These are phyloP conservation scores for Apamea crenata DNA, from an alignment of 2,888 invertebrate genomes.

Conservation along the genomic window DNA sequence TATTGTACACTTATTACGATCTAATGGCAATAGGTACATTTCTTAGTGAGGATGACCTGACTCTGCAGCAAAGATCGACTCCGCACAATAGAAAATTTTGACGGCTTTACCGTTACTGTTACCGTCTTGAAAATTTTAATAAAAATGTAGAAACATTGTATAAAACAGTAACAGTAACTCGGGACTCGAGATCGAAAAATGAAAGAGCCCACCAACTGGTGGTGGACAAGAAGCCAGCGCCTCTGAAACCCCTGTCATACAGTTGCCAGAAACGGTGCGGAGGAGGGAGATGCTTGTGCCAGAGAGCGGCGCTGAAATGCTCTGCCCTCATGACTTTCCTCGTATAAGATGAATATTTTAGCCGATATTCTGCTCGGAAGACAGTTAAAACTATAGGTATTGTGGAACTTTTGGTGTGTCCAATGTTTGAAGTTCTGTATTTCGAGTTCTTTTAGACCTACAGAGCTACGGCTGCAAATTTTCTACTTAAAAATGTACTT, in stretches of 20 bases:
- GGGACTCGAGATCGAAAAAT: neutral
- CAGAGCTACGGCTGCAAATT: neutral
- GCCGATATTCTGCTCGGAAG: neutral
- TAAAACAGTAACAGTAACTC: neutral
- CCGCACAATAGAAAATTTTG: neutral
- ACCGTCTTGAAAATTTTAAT: neutral
- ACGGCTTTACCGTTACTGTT: neutral
- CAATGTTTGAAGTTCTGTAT: neutral
- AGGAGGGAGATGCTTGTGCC: neutral
- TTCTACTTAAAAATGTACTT: neutral
- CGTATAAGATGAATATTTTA: neutral
- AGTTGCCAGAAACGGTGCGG: neutral
- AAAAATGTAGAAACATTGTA: neutral
- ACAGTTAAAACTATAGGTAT: neutral
- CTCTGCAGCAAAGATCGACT: neutral
- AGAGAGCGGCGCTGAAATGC: neutral
- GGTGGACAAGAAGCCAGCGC: neutral
- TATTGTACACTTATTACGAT: neutral
- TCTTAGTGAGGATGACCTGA: neutral
- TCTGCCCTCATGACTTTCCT: neutral
- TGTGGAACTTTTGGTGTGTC: neutral
- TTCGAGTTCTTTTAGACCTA: neutral
- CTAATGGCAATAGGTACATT: neutral
- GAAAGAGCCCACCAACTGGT: neutral
- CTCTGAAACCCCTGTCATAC: neutral